phyloP scores from a whole-genome alignment of 2,888 invertebrate species.

The Reticulitermes lucifugus region DNA sequence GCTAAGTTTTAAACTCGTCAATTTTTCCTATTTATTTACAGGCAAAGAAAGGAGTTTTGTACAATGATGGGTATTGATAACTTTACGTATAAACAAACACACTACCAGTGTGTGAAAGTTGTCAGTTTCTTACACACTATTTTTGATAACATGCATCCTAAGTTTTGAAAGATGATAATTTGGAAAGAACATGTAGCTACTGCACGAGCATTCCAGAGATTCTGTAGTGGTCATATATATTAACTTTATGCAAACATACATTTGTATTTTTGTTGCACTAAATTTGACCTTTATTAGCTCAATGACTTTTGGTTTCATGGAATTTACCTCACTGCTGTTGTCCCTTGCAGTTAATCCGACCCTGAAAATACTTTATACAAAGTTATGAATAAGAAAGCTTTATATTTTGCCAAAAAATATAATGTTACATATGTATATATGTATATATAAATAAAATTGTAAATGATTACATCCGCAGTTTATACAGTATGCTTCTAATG shows the following conservation, averaged over 20 bases:
- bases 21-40: too few relatives aligned
- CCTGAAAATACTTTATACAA: conserved; percentile 37
- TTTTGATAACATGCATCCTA: not conserved
- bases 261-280: not conserved
- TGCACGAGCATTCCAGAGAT: conserved; percentile 24
- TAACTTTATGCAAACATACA: not conserved
- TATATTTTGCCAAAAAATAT: conserved; percentile 52
- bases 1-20: too few relatives aligned
- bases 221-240: not conserved
- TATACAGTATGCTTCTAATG: conserved; percentile 2
- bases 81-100: too few relatives aligned
- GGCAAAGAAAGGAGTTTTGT: too few relatives aligned
- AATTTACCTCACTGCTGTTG: not conserved
- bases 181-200: not conserved
- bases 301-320: not conserved
- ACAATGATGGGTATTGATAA: too few relatives aligned
- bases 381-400: conserved; percentile 46
- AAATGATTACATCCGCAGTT: conserved; percentile 22
- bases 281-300: not conserved
- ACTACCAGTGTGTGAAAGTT: too few relatives aligned
- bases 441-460: conserved; percentile 9
- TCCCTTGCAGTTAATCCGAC: conserved; percentile 40
- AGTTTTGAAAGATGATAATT: not conserved
- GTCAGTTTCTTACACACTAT: too few relatives aligned
- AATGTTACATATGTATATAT: conserved; percentile 41